phyloP scores from a whole-genome alignment of 2,888 invertebrate species.

The Norana najaformis region DNA sequence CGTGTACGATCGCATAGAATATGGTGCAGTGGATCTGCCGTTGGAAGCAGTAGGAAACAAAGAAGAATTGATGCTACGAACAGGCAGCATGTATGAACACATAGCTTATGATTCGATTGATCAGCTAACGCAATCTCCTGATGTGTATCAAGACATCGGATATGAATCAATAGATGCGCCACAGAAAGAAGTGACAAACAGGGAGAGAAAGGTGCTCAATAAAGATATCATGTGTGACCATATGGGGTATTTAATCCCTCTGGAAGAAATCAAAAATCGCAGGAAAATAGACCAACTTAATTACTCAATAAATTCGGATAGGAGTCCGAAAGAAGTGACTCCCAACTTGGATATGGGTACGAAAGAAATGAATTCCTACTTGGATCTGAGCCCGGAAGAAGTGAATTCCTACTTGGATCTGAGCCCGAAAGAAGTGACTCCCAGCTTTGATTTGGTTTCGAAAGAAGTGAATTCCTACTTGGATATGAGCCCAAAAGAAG shows the following conservation, averaged over 20 bases:
- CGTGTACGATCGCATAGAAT: background rate
- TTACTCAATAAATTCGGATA: too few relatives aligned
- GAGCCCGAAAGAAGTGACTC: background rate
- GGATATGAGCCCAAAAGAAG: background rate
- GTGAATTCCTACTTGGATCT: too few relatives aligned
- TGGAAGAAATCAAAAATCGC: too few relatives aligned
- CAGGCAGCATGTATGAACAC: background rate
- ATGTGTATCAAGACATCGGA: background rate
- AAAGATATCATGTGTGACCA: background rate
- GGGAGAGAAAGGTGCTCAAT: background rate
- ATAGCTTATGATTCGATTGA: background rate
- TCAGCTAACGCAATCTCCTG: too few relatives aligned
- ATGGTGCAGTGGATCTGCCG: background rate
- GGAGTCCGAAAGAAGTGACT: too few relatives aligned
- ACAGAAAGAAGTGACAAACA: background rate
- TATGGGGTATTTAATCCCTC: background rate
- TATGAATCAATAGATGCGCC: background rate
- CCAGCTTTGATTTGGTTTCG: background rate
- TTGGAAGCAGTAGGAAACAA: background rate
- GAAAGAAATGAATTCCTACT: background rate
- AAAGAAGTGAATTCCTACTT: background rate
- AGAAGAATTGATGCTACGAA: background rate
- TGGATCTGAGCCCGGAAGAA: background rate
- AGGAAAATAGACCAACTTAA: too few relatives aligned
- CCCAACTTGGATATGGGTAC: too few relatives aligned